A percentile compares a stretch with the other conserved stretches of the same genome.
phyloP scores from a whole-genome alignment of 2,797 vertebrate genomes.

The Sciurus vulgaris region DNA sequence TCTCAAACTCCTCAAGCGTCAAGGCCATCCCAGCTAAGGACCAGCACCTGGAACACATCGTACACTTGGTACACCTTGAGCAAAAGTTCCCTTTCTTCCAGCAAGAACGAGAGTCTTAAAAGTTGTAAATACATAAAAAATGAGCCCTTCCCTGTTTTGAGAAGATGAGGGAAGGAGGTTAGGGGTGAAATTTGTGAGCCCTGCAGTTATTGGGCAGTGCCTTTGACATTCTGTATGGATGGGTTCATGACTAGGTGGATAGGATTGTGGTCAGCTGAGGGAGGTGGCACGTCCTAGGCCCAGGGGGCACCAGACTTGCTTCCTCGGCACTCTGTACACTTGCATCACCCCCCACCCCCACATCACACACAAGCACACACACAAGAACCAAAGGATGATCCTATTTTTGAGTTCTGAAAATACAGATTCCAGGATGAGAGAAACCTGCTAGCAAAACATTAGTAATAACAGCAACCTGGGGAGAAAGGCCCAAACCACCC shows the following conservation, averaged over 20 bases:
- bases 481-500: neutral
- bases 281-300: neutral
- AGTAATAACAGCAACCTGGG: neutral
- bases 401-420: conserved; percentile 18
- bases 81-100: neutral
- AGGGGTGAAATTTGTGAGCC: neutral
- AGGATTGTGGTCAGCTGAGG: neutral
- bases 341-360: too few relatives aligned
- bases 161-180: neutral
- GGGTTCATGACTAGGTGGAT: neutral
- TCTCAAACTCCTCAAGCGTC: neutral
- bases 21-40: neutral
- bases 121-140: neutral
- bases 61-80: neutral
- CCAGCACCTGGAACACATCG: neutral
- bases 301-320: fast-evolving
- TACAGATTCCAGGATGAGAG: neutral
- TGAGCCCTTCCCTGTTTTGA: neutral
- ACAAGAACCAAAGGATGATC: neutral
- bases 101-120: conserved; percentile 10
- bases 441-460: neutral
- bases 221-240: neutral
- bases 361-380: too few relatives aligned
- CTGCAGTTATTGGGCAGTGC: neutral
- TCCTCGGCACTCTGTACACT: neutral